A percentile compares a stretch with the other conserved stretches of the same genome.
These are phyloP conservation scores for Motacilla tschutschensis DNA, from an alignment of 2,113 vertebrate genomes.

Conservation along the genomic window DNA sequence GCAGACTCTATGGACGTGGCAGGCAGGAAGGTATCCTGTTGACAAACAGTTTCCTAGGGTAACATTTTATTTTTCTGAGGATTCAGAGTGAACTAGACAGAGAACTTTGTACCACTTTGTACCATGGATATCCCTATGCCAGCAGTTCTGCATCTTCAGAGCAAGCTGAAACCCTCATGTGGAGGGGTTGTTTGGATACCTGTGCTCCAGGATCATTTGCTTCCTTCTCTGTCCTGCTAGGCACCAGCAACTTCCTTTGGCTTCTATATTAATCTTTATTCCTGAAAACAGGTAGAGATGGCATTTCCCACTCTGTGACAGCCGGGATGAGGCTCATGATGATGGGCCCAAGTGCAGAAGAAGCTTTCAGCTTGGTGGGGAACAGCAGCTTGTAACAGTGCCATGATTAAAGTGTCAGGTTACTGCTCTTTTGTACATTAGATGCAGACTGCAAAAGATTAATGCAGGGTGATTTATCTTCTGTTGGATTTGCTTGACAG, in stretches of 20 bases:
- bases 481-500: neutral
- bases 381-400: neutral
- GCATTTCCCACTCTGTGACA: neutral
- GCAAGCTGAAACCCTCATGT: neutral
- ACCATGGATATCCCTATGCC: neutral
- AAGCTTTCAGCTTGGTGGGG: neutral
- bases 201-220: neutral
- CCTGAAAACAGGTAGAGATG: neutral
- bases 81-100: neutral
- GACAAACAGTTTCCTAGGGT: neutral
- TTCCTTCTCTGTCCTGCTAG: neutral
- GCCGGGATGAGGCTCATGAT: neutral
- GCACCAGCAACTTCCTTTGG: neutral
- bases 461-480: slow-evolving; percentile 36
- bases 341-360: neutral
- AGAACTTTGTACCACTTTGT: neutral
- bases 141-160: neutral
- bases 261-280: slow-evolving; percentile 25
- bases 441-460: slow-evolving; percentile 12
- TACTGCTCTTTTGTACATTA: slow-evolving; percentile 1
- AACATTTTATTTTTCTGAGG: neutral
- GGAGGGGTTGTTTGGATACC: accelerated
- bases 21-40: neutral
- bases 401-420: slow-evolving; percentile 37
- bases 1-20: neutral